A percentile compares a stretch with the other conserved stretches of the same genome.
Evolutionary conservation across 1,140 invertebrate species (phyloP).

Genomic region (Mamestra configurata): DNA sequence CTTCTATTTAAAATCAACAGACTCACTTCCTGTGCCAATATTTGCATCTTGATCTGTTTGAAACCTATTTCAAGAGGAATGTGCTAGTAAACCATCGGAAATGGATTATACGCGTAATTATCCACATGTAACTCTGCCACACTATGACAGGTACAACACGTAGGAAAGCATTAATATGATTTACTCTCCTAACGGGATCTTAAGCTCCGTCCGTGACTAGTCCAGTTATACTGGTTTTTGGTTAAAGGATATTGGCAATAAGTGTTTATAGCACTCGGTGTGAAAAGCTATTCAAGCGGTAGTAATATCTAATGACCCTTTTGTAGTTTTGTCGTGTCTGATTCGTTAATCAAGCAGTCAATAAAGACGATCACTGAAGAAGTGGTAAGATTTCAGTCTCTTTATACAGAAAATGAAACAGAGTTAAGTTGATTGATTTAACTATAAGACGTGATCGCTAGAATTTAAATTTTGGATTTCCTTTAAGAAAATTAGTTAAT

Average conservation of each 20-base stretch:
- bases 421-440: no score
- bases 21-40: neutral
- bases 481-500: no score
- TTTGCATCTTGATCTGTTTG: neutral
- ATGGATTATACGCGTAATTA: constrained; percentile 50
- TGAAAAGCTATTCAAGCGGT: neutral
- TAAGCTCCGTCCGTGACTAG: constrained; percentile 31
- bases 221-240: constrained; percentile 48
- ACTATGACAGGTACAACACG: constrained; percentile 44
- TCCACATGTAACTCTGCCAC: constrained; percentile 39
- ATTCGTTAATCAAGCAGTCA: neutral
- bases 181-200: constrained; percentile 51
- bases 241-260: constrained; percentile 43
- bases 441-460: no score
- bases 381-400: neutral
- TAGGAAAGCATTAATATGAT: constrained; percentile 55
- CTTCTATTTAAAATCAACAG: neutral
- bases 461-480: no score
- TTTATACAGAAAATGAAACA: no score
- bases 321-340: neutral
- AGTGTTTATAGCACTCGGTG: neutral
- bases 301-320: neutral
- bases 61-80: neutral
- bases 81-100: constrained; percentile 21
- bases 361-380: neutral